Evolutionary conservation across 2,113 vertebrate species (phyloP).

Genomic region (Callopanchax toddi): DNA sequence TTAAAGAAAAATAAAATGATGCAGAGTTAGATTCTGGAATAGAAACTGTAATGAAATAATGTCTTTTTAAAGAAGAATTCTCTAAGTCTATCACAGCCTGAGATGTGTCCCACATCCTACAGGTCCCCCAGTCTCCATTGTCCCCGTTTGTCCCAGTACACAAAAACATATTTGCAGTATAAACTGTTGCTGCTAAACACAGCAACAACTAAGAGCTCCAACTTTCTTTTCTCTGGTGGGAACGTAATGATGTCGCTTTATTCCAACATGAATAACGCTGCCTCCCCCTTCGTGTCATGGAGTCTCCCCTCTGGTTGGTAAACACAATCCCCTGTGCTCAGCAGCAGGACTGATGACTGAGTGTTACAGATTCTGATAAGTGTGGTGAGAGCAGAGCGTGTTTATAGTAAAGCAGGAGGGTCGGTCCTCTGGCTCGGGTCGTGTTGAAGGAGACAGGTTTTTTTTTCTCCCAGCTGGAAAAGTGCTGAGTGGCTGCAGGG

Average conservation of each 20-base stretch:
- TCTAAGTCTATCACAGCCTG: too few relatives aligned
- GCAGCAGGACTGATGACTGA: constrained; percentile 62
- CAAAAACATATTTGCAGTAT: too few relatives aligned
- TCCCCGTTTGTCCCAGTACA: too few relatives aligned
- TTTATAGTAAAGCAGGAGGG: constrained; percentile 45
- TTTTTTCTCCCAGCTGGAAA: constrained; percentile 63
- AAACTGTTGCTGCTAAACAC: constrained; percentile 26
- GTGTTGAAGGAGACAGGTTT: constrained; percentile 30
- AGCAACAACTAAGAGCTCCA: constrained; percentile 3
- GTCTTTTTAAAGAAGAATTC: too few relatives aligned
- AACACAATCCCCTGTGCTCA: constrained; percentile 64
- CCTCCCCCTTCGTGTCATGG: constrained; percentile 28
- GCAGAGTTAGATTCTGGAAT: too few relatives aligned
- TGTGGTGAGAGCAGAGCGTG: constrained; percentile 33
- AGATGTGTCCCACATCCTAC: too few relatives aligned
- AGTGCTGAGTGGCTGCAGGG: constrained; percentile 60
- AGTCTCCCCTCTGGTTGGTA: constrained; percentile 34
- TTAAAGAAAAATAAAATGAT: too few relatives aligned
- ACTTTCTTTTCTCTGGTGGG: constrained; percentile 53
- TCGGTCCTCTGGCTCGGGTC: constrained; percentile 7
- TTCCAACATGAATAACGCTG: constrained; percentile 25
- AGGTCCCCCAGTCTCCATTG: too few relatives aligned
- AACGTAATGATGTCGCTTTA: constrained; percentile 50
- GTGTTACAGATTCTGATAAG: constrained; percentile 45
- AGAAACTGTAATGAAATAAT: too few relatives aligned